Evolutionary conservation across 2,888 invertebrate genomes (phyloP), one percentile per base, ranked within the genome.

Genomic region (Ethmia dodecea): DNA sequence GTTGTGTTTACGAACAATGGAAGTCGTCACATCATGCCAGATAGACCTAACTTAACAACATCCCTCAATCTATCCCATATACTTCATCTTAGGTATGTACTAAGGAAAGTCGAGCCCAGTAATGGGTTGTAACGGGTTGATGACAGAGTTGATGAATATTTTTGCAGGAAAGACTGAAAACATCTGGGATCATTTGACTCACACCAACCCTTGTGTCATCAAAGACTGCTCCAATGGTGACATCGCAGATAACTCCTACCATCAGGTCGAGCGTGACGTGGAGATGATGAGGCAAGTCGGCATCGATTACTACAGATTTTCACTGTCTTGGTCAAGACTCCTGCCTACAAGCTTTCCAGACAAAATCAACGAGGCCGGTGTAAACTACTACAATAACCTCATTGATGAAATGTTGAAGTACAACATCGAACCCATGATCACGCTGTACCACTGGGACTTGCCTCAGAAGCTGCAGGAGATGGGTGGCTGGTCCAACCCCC

Each of bases 111-210:
- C n/a, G n/a, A n/a, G n/a, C n/a, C n/a, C n/a, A n/a, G n/a, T n/a
- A n/a, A n/a, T n/a, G n/a, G n/a, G n/a, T n/a, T n/a, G n/a, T n/a
- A n/a, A n/a, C n/a, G n/a, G n/a, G n/a, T n/a, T n/a, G n/a, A n/a
- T n/a, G n/a, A n/a, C n/a, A n/a, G n/a, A n/a, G n/a, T n/a, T n/a
- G n/a, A n/a, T n/a, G n/a, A n/a, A n/a, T 12, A 22, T 12, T 33
- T 15, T 52, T 59, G 11, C 40, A 79, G 89, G 87, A 12, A 89
- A 89, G 60, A 67, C 86, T 1, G 80, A 84, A 66, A 89, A 80
- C 37, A 89, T 90, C 40, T 92, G 91, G 92, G 92, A 92, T 61
- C 74, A 62, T 35, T 61, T 89, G 47, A 83, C 88, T 1, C 89
- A 89, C 26, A 46, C 34, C 8, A 28, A 52, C 2, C 64, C 88